Conservation (phyloP, 2,113 vertebrate genomes). For the Nothoprocta perdicaria region DNA sequence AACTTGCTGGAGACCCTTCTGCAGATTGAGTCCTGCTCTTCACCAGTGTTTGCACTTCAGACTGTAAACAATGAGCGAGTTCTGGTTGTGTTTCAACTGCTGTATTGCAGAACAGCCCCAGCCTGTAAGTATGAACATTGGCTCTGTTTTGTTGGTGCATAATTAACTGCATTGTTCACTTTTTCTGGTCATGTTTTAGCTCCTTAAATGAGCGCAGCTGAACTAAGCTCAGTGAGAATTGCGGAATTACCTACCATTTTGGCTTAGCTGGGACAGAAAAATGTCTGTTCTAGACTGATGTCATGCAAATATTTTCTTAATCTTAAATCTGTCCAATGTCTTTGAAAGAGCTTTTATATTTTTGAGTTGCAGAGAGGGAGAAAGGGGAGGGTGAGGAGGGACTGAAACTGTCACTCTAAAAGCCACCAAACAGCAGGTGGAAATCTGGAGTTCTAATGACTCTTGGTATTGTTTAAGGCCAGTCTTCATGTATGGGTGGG, state of each 20-base stretch:
- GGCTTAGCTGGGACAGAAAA: not conserved
- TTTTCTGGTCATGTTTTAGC: not conserved
- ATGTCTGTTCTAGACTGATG: not conserved
- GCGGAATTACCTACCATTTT: not conserved
- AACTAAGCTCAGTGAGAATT: not conserved
- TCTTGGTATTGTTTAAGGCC: not conserved
- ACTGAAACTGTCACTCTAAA: not conserved
- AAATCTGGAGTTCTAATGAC: not conserved
- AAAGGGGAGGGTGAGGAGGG: not conserved
- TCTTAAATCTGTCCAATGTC: not conserved
- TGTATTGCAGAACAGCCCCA: slow-evolving; percentile 91
- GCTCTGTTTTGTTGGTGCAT: not conserved
- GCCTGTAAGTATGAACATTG: slow-evolving; percentile 82
- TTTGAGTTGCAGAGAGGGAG: not conserved
- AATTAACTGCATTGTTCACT: not conserved
- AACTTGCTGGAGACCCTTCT: not conserved
- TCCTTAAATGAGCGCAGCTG: not conserved
- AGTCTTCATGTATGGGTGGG: not conserved
- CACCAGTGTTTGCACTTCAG: slow-evolving; percentile 51
- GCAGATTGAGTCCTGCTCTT: slow-evolving; percentile 22
- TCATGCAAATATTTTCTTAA: not conserved
- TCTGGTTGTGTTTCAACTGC: slow-evolving; percentile 95
- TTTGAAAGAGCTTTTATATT: not conserved
- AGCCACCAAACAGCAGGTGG: not conserved
- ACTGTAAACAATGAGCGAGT: slow-evolving; percentile 87